A percentile compares a stretch with the other conserved stretches of the same genome.
Evolutionary conservation across 2,888 invertebrate genomes (phyloP).

Genomic region (Pilophorus perplexus): DNA sequence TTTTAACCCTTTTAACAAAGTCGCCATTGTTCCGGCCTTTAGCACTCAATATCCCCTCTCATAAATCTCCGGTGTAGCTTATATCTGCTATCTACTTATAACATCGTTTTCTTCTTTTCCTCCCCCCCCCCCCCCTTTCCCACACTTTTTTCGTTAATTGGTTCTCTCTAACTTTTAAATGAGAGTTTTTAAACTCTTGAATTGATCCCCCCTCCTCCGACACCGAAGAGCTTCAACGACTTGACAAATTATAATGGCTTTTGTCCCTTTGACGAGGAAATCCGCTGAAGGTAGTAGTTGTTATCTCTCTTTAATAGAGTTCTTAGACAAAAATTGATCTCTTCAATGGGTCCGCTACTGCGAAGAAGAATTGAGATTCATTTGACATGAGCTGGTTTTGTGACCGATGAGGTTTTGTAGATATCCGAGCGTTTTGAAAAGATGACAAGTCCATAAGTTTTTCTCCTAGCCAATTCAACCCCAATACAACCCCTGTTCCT

Average conservation of each 20-base stretch:
- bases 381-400: too few relatives aligned
- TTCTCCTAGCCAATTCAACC: too few relatives aligned
- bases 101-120: slow-evolving; percentile 20
- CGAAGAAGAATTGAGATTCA: too few relatives aligned
- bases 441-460: too few relatives aligned
- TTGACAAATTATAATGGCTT: slow-evolving; percentile 16
- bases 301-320: too few relatives aligned
- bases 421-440: too few relatives aligned
- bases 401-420: too few relatives aligned
- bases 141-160: slow-evolving; percentile 14
- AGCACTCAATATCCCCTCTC: slow-evolving; percentile 25
- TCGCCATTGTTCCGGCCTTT: slow-evolving; percentile 27
- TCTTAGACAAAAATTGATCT: too few relatives aligned
- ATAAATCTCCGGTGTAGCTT: slow-evolving; percentile 31
- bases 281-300: not conserved
- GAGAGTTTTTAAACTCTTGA: slow-evolving; percentile 12
- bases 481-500: too few relatives aligned
- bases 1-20: slow-evolving; percentile 33
- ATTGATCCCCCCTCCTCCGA: not conserved
- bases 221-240: not conserved
- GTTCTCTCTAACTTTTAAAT: slow-evolving; percentile 19
- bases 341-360: too few relatives aligned
- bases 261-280: not conserved
- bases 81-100: slow-evolving; percentile 27
- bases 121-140: not conserved